These are phyloP conservation scores for Rallus crepitans DNA, from an alignment of 2,797 vertebrate genomes.

Conservation along the genomic window DNA sequence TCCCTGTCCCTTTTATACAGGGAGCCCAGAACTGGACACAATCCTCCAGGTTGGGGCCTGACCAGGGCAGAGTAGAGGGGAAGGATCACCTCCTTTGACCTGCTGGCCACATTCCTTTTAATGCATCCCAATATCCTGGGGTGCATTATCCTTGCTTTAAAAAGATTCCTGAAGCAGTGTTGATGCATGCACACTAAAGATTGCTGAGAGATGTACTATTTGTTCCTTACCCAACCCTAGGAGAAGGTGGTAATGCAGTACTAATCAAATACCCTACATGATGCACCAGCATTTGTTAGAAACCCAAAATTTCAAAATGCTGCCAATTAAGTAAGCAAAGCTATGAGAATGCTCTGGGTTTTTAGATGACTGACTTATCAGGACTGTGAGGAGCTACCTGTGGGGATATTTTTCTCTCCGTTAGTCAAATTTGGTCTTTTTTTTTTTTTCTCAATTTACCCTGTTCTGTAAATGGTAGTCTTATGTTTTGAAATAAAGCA, in stretches of 20 bases:
- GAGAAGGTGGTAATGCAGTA: background rate
- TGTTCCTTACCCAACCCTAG: background rate
- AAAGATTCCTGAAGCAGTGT: background rate
- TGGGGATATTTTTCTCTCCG: background rate
- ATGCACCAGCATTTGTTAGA: background rate
- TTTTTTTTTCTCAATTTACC: background rate
- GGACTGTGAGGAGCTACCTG: background rate
- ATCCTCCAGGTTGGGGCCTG: too few species aligned
- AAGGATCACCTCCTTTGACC: too few species aligned
- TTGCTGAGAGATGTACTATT: background rate
- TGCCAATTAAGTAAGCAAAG: background rate
- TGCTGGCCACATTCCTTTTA: too few species aligned
- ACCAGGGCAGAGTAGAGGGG: too few species aligned
- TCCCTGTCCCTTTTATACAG: too few species aligned
- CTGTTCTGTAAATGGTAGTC: background rate
- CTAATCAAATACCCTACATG: background rate
- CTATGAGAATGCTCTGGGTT: background rate
- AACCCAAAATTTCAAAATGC: background rate
- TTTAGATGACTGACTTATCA: background rate
- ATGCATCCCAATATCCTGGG: too few species aligned
- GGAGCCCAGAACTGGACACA: too few species aligned
- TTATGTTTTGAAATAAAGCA: background rate
- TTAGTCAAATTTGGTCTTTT: background rate
- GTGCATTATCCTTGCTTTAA: background rate
- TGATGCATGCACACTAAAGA: background rate